phyloP scores from a whole-genome alignment of 2,113 vertebrate species.

The Ailuropoda melanoleuca region DNA sequence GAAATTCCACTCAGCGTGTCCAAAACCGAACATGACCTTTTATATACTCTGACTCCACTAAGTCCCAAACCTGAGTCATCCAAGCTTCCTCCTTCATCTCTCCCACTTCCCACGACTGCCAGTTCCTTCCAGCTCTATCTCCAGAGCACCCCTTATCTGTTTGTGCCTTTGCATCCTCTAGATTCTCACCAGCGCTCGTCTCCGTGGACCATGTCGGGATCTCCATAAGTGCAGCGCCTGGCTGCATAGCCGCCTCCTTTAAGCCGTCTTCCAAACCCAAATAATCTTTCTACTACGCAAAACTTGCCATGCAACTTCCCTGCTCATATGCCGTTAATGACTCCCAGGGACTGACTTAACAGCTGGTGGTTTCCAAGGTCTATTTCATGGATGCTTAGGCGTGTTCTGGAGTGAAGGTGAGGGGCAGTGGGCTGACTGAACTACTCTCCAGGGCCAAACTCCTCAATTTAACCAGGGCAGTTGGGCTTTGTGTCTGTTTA shows the following conservation, averaged over 20 bases:
- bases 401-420: not conserved
- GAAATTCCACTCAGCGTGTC: not conserved
- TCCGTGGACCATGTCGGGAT: not conserved
- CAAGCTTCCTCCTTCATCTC: not conserved
- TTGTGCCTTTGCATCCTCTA: not conserved
- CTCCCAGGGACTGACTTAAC: not conserved
- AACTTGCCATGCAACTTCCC: not conserved
- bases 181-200: not conserved
- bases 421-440: not conserved
- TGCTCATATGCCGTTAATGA: not conserved
- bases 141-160: not conserved
- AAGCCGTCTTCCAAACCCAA: not conserved
- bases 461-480: not conserved
- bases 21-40: not conserved
- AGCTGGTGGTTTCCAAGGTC: not conserved
- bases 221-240: not conserved
- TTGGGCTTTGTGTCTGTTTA: slow-evolving; percentile 1
- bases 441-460: not conserved
- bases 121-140: not conserved
- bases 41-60: not conserved
- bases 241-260: not conserved
- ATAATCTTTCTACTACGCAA: not conserved
- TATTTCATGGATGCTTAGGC: not conserved
- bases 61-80: not conserved
- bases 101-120: not conserved